These are phyloP conservation scores for Caloenas nicobarica DNA, from an alignment of 2,113 vertebrate species.

Conservation along the genomic window DNA sequence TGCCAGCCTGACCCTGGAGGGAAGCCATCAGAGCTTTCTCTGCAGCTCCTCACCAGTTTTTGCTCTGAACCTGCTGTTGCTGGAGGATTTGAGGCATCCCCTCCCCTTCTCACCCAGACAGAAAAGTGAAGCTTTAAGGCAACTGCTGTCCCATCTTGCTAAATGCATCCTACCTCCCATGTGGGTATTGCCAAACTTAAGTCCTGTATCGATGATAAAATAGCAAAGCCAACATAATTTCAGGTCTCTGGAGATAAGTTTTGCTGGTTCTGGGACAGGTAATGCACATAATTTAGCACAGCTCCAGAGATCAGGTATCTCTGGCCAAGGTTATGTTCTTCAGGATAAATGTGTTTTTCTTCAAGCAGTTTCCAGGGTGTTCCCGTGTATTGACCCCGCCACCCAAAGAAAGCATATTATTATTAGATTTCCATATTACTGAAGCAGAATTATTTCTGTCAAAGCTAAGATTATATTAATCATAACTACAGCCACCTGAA, in stretches of 20 bases:
- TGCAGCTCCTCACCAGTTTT: neutral
- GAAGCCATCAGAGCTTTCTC: neutral
- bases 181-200: neutral
- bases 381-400: neutral
- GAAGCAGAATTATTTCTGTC: neutral
- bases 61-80: neutral
- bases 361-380: neutral
- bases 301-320: neutral
- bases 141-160: neutral
- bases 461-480: neutral
- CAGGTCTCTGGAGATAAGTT: neutral
- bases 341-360: neutral
- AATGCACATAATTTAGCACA: neutral
- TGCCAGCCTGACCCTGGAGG: rapidly evolving
- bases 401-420: neutral
- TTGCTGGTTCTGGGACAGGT: neutral
- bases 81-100: neutral
- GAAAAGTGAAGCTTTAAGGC: neutral
- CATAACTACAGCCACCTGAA: neutral
- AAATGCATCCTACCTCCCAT: neutral
- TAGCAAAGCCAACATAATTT: neutral
- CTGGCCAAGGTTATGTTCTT: neutral
- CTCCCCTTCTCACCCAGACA: neutral
- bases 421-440: neutral
- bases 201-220: neutral